Percentiles rank a stretch among this genome's conserved stretches.
Conservation (phyloP, 2,113 vertebrate species). For the Macaca nemestrina region DNA sequence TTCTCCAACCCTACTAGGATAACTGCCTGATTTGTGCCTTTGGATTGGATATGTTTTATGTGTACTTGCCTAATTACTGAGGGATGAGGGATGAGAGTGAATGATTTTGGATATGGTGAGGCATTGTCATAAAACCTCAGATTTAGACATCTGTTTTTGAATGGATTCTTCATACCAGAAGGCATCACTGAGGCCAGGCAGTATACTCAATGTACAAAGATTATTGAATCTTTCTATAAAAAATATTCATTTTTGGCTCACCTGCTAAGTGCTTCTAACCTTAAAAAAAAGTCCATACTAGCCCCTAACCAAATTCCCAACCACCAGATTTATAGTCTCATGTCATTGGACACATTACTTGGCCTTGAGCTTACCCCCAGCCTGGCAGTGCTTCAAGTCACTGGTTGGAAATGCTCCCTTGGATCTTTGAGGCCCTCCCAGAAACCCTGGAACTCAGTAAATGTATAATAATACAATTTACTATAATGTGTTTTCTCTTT, state of each 20-base stretch:
- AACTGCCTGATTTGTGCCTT: neutral
- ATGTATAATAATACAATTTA: slow-evolving; percentile 60
- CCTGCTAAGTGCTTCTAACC: slow-evolving; percentile 39
- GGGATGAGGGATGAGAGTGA: neutral
- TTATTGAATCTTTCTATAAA: slow-evolving; percentile 55
- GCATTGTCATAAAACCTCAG: slow-evolving; percentile 45
- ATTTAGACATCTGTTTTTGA: slow-evolving; percentile 66
- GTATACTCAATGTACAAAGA: neutral
- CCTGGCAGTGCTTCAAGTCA: slow-evolving; percentile 30
- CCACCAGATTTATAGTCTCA: neutral
- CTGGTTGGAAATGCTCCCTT: slow-evolving; percentile 42
- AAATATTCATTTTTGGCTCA: slow-evolving; percentile 33
- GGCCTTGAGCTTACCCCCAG: neutral
- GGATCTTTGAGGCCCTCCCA: slow-evolving; percentile 26
- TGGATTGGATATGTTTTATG: neutral
- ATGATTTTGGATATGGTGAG: slow-evolving; percentile 7
- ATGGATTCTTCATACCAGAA: slow-evolving; percentile 40
- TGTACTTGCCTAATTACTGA: slow-evolving; percentile 12
- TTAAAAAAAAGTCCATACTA: neutral
- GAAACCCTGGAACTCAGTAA: slow-evolving; percentile 39
- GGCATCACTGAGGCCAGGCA: slow-evolving; percentile 32
- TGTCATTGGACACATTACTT: slow-evolving; percentile 11
- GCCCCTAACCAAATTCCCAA: slow-evolving; percentile 51
- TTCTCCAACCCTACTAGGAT: neutral
- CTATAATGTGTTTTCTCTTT: slow-evolving; percentile 56